Evolutionary conservation across 2,113 vertebrate genomes (phyloP).

Genomic region (Heterotis niloticus): DNA sequence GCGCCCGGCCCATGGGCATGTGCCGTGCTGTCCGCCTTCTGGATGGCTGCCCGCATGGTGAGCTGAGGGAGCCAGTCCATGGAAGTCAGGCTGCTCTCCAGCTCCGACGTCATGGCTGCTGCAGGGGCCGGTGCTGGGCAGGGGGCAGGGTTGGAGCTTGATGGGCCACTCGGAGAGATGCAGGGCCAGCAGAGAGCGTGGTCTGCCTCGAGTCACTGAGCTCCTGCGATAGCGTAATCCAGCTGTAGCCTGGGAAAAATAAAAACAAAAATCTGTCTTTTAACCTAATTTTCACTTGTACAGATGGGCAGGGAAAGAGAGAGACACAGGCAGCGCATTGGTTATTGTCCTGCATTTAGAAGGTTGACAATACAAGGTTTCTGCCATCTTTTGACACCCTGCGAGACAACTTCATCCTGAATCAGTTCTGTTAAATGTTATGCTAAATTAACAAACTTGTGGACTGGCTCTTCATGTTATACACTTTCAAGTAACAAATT

Average conservation of each 20-base stretch:
- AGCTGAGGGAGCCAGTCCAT: conserved; percentile 92
- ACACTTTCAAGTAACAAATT: too few relatives aligned
- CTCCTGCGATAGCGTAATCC: background rate
- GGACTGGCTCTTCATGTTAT: too few relatives aligned
- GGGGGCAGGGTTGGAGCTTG: background rate
- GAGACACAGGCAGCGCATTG: too few relatives aligned
- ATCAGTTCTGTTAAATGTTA: too few relatives aligned
- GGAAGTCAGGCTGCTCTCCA: conserved; percentile 90
- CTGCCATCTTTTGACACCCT: too few relatives aligned
- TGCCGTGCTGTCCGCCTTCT: conserved; percentile 74
- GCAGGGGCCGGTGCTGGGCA: conserved; percentile 34
- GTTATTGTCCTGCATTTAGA: too few relatives aligned
- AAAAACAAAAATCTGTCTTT: conserved; percentile 40
- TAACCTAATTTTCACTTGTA: too few relatives aligned
- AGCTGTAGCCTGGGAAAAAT: conserved; percentile 39
- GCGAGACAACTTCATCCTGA: too few relatives aligned
- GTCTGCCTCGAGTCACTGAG: conserved; percentile 32
- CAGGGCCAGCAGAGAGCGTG: conserved; percentile 38
- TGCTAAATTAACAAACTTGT: too few relatives aligned
- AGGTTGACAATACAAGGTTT: too few relatives aligned
- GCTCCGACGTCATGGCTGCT: conserved; percentile 84
- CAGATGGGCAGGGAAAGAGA: too few relatives aligned
- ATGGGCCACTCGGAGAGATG: background rate
- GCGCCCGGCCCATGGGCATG: conserved; percentile 75
- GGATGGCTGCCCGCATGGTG: conserved; percentile 85